Conservation (phyloP, 2,797 vertebrate species). For the Microhierax caerulescens region DNA sequence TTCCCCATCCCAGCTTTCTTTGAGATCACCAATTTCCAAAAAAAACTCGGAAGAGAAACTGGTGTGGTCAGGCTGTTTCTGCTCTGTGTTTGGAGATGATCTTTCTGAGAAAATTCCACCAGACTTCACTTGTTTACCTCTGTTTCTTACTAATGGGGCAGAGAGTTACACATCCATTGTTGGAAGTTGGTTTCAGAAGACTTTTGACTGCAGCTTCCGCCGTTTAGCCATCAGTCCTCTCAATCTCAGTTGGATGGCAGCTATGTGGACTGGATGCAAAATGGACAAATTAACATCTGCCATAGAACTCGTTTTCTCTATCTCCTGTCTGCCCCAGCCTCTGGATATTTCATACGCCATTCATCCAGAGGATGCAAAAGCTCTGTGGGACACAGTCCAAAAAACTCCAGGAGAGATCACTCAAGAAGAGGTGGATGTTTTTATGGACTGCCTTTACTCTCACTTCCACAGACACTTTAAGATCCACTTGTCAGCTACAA, state of each 20-base stretch:
- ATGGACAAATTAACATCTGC: conserved; percentile 64
- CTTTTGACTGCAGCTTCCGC: conserved; percentile 90
- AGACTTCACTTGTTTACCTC: conserved; percentile 87
- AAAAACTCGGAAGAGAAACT: conserved; percentile 71
- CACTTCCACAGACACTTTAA: conserved; percentile 94
- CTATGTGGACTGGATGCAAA: conserved; percentile 88
- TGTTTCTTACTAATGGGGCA: conserved; percentile 84
- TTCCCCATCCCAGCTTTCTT: conserved; percentile 6
- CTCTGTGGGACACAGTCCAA: conserved; percentile 87
- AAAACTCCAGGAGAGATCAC: conserved; percentile 74
- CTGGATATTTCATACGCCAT: conserved; percentile 86
- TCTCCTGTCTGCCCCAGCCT: conserved; percentile 76
- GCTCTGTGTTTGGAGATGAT: conserved; percentile 83
- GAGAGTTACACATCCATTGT: conserved; percentile 80
- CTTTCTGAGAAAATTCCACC: conserved; percentile 76
- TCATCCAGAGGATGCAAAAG: conserved; percentile 85
- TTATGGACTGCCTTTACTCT: conserved; percentile 84
- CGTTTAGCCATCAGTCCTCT: conserved; percentile 82
- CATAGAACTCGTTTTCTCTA: conserved; percentile 84
- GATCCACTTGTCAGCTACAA: conserved; percentile 86
- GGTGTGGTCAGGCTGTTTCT: conserved; percentile 90
- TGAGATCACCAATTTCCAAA: background rate
- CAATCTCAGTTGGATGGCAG: conserved; percentile 87
- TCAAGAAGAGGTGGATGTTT: conserved; percentile 84
- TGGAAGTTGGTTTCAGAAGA: conserved; percentile 87